Evolutionary conservation across 2,113 vertebrate genomes (phyloP).

Genomic region (Panthera uncia): DNA sequence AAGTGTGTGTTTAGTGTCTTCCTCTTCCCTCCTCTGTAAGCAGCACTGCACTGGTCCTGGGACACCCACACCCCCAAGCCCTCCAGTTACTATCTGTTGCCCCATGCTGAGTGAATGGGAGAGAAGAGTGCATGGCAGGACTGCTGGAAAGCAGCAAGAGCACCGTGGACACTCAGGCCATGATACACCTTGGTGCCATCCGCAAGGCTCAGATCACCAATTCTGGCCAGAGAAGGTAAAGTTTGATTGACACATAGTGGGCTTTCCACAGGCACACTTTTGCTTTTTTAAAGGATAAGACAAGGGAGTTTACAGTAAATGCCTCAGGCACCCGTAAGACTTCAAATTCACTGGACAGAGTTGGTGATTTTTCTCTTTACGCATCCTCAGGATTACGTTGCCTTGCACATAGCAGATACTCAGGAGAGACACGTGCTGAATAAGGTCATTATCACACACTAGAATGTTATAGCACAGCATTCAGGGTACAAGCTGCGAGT

Average conservation of each 20-base stretch:
- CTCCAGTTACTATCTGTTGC: not conserved
- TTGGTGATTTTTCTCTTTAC: not conserved
- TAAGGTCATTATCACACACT: not conserved
- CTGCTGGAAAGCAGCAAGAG: not conserved
- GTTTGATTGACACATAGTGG: not conserved
- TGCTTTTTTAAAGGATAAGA: not conserved
- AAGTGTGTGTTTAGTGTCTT: not conserved
- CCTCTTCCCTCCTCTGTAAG: not conserved
- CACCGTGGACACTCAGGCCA: not conserved
- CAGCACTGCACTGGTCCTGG: not conserved
- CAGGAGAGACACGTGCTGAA: not conserved
- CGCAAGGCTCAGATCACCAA: not conserved
- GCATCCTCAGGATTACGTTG: not conserved
- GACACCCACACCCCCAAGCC: not conserved
- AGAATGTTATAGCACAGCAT: not conserved
- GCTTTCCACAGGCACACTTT: not conserved
- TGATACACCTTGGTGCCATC: not conserved
- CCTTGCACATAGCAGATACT: not conserved
- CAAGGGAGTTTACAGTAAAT: not conserved
- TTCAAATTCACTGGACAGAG: not conserved
- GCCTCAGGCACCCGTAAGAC: not conserved
- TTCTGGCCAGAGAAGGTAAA: not conserved
- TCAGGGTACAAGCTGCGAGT: not conserved
- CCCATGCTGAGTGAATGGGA: not conserved
- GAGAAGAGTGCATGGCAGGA: not conserved